A percentile compares a stretch with the other conserved stretches of the same genome.
Evolutionary conservation across 2,113 vertebrate species (phyloP).

Genomic region (Merops nubicus): DNA sequence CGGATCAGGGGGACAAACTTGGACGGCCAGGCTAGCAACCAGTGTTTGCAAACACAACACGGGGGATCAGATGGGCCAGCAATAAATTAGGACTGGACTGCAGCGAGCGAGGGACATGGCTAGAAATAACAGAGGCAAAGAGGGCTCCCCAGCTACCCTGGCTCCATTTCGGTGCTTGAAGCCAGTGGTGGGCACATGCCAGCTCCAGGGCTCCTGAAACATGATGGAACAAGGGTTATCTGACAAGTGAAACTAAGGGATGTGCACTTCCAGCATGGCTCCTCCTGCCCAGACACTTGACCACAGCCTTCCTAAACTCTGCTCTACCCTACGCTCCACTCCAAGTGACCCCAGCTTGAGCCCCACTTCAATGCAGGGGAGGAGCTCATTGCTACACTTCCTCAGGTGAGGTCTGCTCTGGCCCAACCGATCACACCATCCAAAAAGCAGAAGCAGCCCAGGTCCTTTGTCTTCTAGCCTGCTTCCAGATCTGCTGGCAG

Average conservation of each 20-base stretch:
- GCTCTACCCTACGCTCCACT: not conserved
- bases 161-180: not conserved
- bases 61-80: constrained; percentile 59
- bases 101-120: not conserved
- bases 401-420: not conserved
- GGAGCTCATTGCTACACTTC: not conserved
- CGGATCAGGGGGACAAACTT: constrained; percentile 49
- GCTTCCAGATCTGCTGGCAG: not conserved
- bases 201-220: not conserved
- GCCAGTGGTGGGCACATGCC: rapidly evolving
- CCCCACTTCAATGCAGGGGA: not conserved
- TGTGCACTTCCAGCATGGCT: not conserved
- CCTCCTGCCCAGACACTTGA: not conserved
- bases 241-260: constrained; percentile 10
- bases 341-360: not conserved
- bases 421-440: not conserved
- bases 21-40: constrained; percentile 75
- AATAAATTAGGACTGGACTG: constrained; percentile 65
- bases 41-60: constrained; percentile 87
- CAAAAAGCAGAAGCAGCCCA: not conserved
- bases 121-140: constrained; percentile 11
- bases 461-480: not conserved
- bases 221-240: not conserved
- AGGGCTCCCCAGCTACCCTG: not conserved
- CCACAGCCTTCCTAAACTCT: not conserved